phyloP scores from a whole-genome alignment of 64 coral and sea anemone species.

The Stichodactyla mertensii region DNA sequence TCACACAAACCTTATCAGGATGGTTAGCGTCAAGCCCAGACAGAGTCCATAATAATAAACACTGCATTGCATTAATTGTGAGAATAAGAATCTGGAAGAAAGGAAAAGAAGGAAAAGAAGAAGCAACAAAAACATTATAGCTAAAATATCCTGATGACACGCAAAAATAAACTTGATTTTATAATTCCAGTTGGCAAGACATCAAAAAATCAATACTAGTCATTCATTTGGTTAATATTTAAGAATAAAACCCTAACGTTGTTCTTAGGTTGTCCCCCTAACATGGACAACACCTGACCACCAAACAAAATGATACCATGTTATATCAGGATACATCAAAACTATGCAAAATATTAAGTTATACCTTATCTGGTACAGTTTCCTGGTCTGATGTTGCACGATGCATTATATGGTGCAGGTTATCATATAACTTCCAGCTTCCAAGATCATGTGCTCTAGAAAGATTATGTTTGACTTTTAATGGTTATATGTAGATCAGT shows the following conservation, averaged over 20 bases:
- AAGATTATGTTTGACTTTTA: background rate
- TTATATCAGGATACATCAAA: too few species aligned
- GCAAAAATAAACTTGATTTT: too few species aligned
- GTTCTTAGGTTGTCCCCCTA: too few species aligned
- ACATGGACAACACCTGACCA: too few species aligned
- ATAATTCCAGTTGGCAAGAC: too few species aligned
- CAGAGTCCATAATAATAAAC: conserved; percentile 47
- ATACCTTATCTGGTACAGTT: conserved; percentile 49
- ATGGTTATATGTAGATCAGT: background rate
- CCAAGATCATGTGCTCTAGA: conserved; percentile 63
- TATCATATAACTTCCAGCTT: conserved; percentile 64
- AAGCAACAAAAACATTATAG: too few species aligned
- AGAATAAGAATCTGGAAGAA: conserved; percentile 42
- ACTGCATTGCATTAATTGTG: conserved; percentile 44
- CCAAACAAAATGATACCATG: too few species aligned
- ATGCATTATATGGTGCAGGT: conserved; percentile 28
- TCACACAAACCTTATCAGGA: conserved; percentile 46
- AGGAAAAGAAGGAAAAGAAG: background rate
- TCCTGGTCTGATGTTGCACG: conserved; percentile 28
- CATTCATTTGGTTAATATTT: too few species aligned
- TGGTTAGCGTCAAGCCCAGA: conserved; percentile 30
- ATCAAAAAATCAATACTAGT: too few species aligned
- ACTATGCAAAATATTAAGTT: too few species aligned
- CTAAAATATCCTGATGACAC: too few species aligned
- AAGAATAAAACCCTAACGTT: too few species aligned